Percentiles rank a stretch among this genome's conserved stretches.
Conservation (phyloP, 2,888 invertebrate species). For the Escarpia spicata region DNA sequence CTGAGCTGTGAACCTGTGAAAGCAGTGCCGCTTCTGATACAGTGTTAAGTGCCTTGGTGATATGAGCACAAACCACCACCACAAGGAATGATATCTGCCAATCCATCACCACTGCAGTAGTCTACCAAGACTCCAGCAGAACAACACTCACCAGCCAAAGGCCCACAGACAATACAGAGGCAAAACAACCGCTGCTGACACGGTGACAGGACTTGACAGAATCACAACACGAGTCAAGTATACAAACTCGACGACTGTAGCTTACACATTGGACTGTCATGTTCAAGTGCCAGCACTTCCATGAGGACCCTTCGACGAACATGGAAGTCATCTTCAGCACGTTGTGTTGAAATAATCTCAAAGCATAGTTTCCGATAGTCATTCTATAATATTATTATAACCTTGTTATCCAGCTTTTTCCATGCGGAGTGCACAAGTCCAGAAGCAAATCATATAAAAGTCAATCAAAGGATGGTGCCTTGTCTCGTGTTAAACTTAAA, state of each 20-base stretch:
- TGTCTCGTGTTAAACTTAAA: too few species aligned
- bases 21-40: not conserved
- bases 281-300: not conserved
- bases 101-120: not conserved
- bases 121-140: not conserved
- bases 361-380: too few species aligned
- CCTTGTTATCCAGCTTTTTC: too few species aligned
- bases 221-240: not conserved
- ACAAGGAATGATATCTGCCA: not conserved
- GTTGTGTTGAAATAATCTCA: not conserved
- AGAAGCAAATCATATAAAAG: too few species aligned
- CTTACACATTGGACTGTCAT: slow-evolving; percentile 2
- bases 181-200: not conserved
- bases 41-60: not conserved
- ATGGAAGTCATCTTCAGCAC: not conserved
- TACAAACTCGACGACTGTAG: not conserved
- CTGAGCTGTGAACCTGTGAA: not conserved
- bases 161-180: not conserved
- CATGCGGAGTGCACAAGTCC: too few species aligned
- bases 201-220: not conserved
- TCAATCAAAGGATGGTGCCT: too few species aligned
- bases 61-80: not conserved
- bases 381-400: too few species aligned
- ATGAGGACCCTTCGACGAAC: not conserved
- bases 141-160: not conserved